Evolutionary conservation across 2,888 invertebrate genomes (phyloP), one percentile per base, ranked within the genome.

Genomic region (Erebia aethiops): DNA sequence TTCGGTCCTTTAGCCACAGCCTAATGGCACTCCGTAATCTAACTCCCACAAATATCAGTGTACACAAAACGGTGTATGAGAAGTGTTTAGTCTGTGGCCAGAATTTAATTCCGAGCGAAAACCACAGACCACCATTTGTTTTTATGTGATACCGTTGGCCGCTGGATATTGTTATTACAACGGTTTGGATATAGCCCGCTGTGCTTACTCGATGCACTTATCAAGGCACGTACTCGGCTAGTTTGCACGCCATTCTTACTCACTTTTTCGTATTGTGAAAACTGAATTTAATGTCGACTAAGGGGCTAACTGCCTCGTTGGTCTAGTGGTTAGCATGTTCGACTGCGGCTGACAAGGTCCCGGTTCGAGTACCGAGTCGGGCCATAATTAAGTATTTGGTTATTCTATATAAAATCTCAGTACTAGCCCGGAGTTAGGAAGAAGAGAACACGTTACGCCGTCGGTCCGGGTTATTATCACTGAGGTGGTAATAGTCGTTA

Each of bases 131-230:
- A 86, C 87, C 83, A 88, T 89, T 88, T 81, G 85, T 88, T 90
- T 90, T 90, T 89, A 90, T 82, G 89, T 84, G 80, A 26, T 76
- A 75, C 80, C 80, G 82, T 86, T 85, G 83, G 80, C 80, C 79
- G 79, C 79, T 81, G 81, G 82, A 84, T 81, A 88, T 81, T 83
- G 89, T 89, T 89, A 89, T 89, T 86, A 82, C 85, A 82, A 85
- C 83, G 81, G 84, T 82, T 83, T 76, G 76, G 75, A 76, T 81
- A 88, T 84, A 79, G 84, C 81, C 78, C 72, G 74, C 72, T 76
- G 76, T 80, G 79, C 81, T 79, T 81, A 79, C 80, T 79, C 79
- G 75, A 80, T 84, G 84, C 84, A 83, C 83, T 84, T 84, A 84
- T 81, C 77, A 76, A 74, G 72, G 68, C 74, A 71, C 70, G 67